phyloP scores from a whole-genome alignment of 2,797 vertebrate species.

The Fistularia commersonii region DNA sequence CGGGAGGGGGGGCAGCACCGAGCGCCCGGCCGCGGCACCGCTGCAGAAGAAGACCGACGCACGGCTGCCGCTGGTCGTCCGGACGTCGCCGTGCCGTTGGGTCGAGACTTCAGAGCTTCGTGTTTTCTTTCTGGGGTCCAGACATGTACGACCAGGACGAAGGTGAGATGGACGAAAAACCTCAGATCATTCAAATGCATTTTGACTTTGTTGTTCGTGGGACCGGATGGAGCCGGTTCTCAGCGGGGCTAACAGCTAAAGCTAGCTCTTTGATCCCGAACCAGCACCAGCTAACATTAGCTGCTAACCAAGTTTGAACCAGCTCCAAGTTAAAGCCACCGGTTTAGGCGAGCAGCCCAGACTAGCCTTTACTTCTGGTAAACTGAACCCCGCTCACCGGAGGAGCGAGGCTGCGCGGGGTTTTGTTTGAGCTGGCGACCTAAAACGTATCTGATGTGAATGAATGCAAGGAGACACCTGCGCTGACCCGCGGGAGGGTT shows the following conservation, averaged over 20 bases:
- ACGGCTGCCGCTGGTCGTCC: not conserved
- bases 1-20: too few species aligned
- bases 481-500: not conserved
- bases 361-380: not conserved
- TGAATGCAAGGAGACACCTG: too few species aligned
- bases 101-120: not conserved
- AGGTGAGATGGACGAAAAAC: constrained; percentile 51
- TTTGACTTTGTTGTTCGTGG: too few species aligned
- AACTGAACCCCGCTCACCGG: too few species aligned
- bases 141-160: constrained; percentile 80
- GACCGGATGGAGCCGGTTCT: not conserved
- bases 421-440: too few species aligned
- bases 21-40: too few species aligned
- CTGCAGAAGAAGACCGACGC: too few species aligned
- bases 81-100: not conserved
- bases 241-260: too few species aligned
- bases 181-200: too few species aligned
- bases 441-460: too few species aligned
- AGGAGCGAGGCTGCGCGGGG: too few species aligned
- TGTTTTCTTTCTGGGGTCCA: not conserved
- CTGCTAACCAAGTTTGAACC: not conserved
- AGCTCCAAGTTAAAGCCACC: not conserved
- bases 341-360: not conserved
- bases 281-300: not conserved
- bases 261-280: too few species aligned